Base-by-base conservation (phyloP, 2,113 vertebrate genomes). In the Phylloscopus whistleri region DNA sequence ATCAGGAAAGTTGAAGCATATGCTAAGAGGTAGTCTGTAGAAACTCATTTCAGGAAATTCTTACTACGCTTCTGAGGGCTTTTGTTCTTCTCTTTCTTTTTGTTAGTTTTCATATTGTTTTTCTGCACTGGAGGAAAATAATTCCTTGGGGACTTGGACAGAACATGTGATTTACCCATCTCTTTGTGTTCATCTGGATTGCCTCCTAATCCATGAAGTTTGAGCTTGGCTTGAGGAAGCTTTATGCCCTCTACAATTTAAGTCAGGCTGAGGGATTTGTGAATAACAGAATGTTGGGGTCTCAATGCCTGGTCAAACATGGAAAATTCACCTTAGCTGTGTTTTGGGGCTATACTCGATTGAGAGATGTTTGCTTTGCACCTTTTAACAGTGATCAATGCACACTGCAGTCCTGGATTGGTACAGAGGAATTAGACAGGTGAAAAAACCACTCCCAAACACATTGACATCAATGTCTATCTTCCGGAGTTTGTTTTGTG, bases 361-460 rank as follows among this genome's bases (percentile, higher is more conserved):
- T 28, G 89, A 78, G 76, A 80, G 72, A 28, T 9, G 58, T 48
- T 88, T 84, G 78, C 48, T 83, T 87, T 87, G 77, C 86, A 74
- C 81, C 68, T 77, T 85, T 56, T 64, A 49, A 48, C 92, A 94
- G 87, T 93, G 37, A 39, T 31, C 75, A 48, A 31, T 89, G 93
- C 97, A 58, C 83, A 69, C 95, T 98, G 97, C 98, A 98, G 98
- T 98, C 98, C 97, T 98, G 97, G 97, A 98, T 98, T 98, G 98
- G 97, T 98, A 98, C 98, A 98, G 97, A 98, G 97, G 95, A 96
- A 94, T 88, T 72, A 58, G 87, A 93, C 82, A 84, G 83, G 73
- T 90, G 89, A 78, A 92, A 94, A 95, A 95, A 69, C 24, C 31
- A 16, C 60, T 86, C 56, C 87, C 68, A 94, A 88, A 92, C 72